Evolutionary conservation across 2,797 vertebrate genomes (phyloP).

Genomic region (Chiroxiphia lanceolata): DNA sequence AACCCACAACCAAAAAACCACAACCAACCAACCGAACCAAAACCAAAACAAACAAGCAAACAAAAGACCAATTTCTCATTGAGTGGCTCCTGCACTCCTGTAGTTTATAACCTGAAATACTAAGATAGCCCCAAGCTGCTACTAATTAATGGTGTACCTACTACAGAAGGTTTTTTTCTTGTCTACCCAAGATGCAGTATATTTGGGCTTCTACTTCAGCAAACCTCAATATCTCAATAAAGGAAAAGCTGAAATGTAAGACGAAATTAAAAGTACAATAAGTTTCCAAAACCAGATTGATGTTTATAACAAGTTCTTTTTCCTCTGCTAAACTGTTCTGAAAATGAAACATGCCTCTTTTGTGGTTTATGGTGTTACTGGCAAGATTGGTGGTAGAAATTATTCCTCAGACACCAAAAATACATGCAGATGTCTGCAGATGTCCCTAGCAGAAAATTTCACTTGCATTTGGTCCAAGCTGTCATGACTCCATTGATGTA

Average conservation of each 20-base stretch:
- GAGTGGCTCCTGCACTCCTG: not conserved
- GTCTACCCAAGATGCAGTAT: not conserved
- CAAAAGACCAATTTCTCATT: not conserved
- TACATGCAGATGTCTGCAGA: conserved; percentile 21
- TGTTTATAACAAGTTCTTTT: conserved; percentile 38
- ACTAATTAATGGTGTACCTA: not conserved
- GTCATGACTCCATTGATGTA: conserved; percentile 25
- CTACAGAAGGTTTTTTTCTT: not conserved
- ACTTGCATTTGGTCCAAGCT: conserved; percentile 29
- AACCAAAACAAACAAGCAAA: too few species aligned
- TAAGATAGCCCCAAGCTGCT: not conserved
- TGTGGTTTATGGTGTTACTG: conserved; percentile 56
- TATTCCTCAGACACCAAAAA: conserved; percentile 30
- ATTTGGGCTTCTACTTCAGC: not conserved
- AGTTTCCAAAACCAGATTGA: conserved; percentile 37
- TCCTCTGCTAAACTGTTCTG: conserved; percentile 13
- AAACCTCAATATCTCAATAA: conserved; percentile 23
- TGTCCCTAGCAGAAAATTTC: conserved; percentile 3
- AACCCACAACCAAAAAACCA: too few species aligned
- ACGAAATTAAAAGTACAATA: conserved; percentile 18
- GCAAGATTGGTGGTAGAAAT: not conserved
- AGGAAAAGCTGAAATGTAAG: conserved; percentile 22
- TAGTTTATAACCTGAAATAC: not conserved
- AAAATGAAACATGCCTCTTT: conserved; percentile 42
- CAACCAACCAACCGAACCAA: too few species aligned